A percentile compares a stretch with the other conserved stretches of the same genome.
These are phyloP conservation scores for Isurus oxyrinchus DNA, from an alignment of 2,113 vertebrate genomes.

Conservation along the genomic window DNA sequence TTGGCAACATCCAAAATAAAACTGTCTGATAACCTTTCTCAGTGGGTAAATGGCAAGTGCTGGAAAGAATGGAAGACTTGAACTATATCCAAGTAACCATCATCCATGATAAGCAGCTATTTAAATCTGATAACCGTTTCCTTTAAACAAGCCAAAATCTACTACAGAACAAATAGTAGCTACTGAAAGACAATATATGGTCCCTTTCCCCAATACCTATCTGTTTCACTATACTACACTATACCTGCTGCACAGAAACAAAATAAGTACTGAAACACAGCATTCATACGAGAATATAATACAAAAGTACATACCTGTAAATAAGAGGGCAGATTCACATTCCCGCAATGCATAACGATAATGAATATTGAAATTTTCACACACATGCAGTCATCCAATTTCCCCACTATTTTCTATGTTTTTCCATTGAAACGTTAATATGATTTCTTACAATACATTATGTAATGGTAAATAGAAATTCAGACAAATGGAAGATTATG, in stretches of 20 bases:
- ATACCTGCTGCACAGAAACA: background rate
- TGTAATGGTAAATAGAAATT: background rate
- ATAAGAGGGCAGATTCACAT: background rate
- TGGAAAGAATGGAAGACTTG: background rate
- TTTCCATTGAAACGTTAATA: background rate
- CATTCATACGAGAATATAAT: background rate
- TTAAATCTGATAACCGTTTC: background rate
- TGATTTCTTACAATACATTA: background rate
- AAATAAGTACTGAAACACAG: background rate
- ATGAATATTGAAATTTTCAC: background rate
- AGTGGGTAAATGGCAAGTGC: background rate
- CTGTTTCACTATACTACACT: background rate
- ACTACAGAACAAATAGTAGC: background rate
- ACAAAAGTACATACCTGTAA: background rate
- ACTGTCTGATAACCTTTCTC: background rate
- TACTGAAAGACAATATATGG: background rate
- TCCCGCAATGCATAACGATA: background rate
- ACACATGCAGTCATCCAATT: background rate
- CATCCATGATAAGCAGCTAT: background rate
- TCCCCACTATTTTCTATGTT: background rate
- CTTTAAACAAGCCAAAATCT: background rate
- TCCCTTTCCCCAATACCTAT: background rate
- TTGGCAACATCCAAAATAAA: background rate
- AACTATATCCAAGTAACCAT: background rate
- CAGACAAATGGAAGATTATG: background rate